Evolutionary conservation across 2,113 vertebrate species (phyloP), one percentile per base, ranked within the genome.

Genomic region (Antechinus flavipes): DNA sequence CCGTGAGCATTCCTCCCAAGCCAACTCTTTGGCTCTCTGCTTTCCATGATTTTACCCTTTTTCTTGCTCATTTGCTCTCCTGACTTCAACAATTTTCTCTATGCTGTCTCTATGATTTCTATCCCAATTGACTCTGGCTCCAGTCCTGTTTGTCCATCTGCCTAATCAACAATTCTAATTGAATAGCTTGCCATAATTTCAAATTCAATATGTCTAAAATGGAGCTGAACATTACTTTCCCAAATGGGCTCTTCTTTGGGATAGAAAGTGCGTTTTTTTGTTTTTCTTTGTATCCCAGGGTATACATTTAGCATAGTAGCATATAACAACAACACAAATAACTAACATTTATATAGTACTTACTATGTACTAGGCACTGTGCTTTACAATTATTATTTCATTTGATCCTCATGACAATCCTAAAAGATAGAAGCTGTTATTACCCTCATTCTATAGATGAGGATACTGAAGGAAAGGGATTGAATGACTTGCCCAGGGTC

Each of bases 181-280:
- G 68, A 84, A 23, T 84, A 84, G 19, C 68, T 84, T 84, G 68
- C 68, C n/a, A n/a, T 42, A 19, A 84, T 42, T 84, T 42, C n/a
- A 84, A 84, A 84, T 84, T 84, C 68, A 84, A 42, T 84, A 84
- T 84, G 68, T 42, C 68, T 84, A 84, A 84, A 84, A n/a, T 84
- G 68, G 68, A 84, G n/a, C 68, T 23, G 19, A 84, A 84, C 19
- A 42, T 84, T 42, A 42, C 68, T 84, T 84, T n/a, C 68, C 68
- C 35, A 84, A 42, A 84, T 42, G 68, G 35, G 35, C 35, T 84
- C 35, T 56, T 56, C 55, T 84, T 84, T 16, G 42, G 68, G 19
- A 84, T 23, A 42, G 16, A 84, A n/a, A 42, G 19, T 42, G 0
- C n/a, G 2, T 26, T 84, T 26, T 84, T 76, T 84, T 84, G 68